These are phyloP conservation scores for Notodonta ziczac DNA, from an alignment of 2,888 invertebrate species.

Conservation along the genomic window DNA sequence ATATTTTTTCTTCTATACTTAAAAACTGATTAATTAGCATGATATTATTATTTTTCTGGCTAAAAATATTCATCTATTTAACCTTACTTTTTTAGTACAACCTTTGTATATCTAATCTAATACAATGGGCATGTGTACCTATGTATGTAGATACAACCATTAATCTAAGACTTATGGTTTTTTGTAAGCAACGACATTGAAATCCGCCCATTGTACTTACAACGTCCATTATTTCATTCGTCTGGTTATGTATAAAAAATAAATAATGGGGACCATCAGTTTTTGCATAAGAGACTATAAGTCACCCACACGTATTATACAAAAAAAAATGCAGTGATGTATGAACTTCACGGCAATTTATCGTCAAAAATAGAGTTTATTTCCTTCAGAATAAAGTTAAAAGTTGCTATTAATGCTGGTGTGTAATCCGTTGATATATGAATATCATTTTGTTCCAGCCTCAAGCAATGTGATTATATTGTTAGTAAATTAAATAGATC, in stretches of 20 bases:
- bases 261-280: conserved; percentile 25
- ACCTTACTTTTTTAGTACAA: no score
- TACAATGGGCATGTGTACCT: no score
- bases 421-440: neutral
- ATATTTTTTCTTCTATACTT: no score
- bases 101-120: no score
- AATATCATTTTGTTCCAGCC: neutral
- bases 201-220: conserved; percentile 21
- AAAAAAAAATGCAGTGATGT: neutral
- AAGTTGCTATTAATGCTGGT: neutral
- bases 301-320: conserved; percentile 2
- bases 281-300: conserved; percentile 14
- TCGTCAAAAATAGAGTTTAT: neutral
- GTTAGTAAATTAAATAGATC: neutral
- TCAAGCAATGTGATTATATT: neutral
- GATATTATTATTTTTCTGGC: no score
- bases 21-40: no score
- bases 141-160: neutral
- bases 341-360: neutral
- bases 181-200: conserved; percentile 30
- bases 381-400: neutral
- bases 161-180: conserved; percentile 13
- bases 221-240: conserved; percentile 24
- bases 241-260: conserved; percentile 23
- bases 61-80: no score